phyloP scores from a whole-genome alignment of 2,797 vertebrate genomes.

The Enteromius paludinosus region DNA sequence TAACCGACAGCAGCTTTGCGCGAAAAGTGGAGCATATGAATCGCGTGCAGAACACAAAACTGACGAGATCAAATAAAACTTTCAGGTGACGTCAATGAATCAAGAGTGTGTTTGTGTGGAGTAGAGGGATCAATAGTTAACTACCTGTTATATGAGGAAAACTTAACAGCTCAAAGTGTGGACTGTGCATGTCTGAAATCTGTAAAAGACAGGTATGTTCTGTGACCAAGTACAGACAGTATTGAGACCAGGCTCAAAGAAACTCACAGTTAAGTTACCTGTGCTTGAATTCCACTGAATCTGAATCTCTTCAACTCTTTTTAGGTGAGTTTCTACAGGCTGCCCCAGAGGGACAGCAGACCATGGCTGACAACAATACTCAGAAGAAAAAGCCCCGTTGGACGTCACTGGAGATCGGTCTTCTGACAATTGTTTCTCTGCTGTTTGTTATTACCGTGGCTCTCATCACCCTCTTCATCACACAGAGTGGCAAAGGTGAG shows the following conservation, averaged over 20 bases:
- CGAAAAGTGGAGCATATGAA: too few relatives aligned
- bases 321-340: conserved; percentile 88
- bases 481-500: conserved; percentile 83
- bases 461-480: conserved; percentile 88
- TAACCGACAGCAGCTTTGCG: too few relatives aligned
- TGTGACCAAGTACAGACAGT: conserved; percentile 46
- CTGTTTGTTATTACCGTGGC: conserved; percentile 86
- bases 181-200: conserved; percentile 67
- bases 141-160: conserved; percentile 71
- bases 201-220: conserved; percentile 59
- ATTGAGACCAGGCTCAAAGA: conserved; percentile 13
- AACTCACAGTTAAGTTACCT: not conserved
- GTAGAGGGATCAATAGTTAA: conserved; percentile 76
- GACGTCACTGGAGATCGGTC: conserved; percentile 88
- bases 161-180: conserved; percentile 69
- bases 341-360: conserved; percentile 88
- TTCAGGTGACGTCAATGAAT: too few relatives aligned
- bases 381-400: conserved; percentile 87
- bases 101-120: conserved; percentile 15
- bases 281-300: not conserved
- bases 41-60: too few relatives aligned
- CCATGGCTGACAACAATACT: conserved; percentile 89
- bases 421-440: conserved; percentile 83
- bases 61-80: too few relatives aligned
- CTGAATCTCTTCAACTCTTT: not conserved